A percentile compares a stretch with the other conserved stretches of the same genome.
phyloP scores from a whole-genome alignment of 1,140 invertebrate genomes.

The Lithobius niger region DNA sequence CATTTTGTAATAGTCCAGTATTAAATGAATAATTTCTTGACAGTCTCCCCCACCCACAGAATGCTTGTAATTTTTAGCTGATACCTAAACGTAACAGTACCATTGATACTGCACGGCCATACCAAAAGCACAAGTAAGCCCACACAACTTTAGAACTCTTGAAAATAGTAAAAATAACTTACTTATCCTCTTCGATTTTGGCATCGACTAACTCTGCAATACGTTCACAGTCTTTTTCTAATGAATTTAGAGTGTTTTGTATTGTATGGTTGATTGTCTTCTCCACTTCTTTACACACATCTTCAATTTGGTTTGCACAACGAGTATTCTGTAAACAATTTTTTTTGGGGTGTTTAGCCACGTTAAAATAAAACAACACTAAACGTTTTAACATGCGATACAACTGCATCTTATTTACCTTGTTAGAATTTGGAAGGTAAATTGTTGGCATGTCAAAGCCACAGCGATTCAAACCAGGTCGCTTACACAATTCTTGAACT shows the following conservation, averaged over 20 bases:
- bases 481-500: slow-evolving; percentile 47
- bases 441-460: slow-evolving; percentile 51
- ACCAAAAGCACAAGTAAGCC: neutral
- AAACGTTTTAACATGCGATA: too few species aligned
- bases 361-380: slow-evolving; percentile 1
- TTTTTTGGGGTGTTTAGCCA: too few species aligned
- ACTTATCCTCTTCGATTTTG: slow-evolving; percentile 35
- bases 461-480: slow-evolving; percentile 42
- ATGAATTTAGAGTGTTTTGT: slow-evolving; percentile 43
- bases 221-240: slow-evolving; percentile 41
- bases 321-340: slow-evolving; percentile 30
- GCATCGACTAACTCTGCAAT: slow-evolving; percentile 35
- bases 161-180: slow-evolving; percentile 9
- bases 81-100: neutral
- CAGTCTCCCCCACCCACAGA: too few species aligned
- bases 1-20: too few species aligned
- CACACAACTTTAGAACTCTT: neutral
- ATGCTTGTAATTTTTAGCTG: too few species aligned
- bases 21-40: too few species aligned
- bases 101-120: neutral
- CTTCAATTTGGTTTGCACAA: slow-evolving; percentile 47
- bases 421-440: slow-evolving; percentile 41
- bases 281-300: slow-evolving; percentile 43
- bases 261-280: slow-evolving; percentile 46
- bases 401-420: too few species aligned